A percentile compares a stretch with the other conserved stretches of the same genome.
Evolutionary conservation across 1,140 invertebrate species (phyloP).

Genomic region (Tetragonula clypearis): DNA sequence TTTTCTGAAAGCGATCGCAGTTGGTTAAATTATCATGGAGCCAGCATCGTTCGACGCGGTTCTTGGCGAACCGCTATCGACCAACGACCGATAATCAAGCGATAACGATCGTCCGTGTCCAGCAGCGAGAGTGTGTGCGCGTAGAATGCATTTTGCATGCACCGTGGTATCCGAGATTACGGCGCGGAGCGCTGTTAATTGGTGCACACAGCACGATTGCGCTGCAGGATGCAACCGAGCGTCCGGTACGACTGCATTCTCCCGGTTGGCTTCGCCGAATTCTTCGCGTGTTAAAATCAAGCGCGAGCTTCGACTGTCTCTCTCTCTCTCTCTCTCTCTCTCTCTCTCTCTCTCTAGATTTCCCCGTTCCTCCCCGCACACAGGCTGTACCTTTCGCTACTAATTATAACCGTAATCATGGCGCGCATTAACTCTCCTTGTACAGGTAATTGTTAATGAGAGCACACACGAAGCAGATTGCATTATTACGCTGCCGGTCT

Average conservation of each 20-base stretch:
- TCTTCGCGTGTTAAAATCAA: constrained; percentile 33
- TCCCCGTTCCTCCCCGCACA: not conserved
- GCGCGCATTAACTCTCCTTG: constrained; percentile 69
- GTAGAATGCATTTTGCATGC: constrained; percentile 48
- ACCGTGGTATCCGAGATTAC: constrained; percentile 45
- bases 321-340: constrained; percentile 5
- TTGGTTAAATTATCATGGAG: constrained; percentile 22
- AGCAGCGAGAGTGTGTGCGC: constrained; percentile 3
- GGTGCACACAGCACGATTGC: constrained; percentile 43
- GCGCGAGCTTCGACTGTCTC: not conserved
- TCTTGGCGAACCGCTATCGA: constrained; percentile 28
- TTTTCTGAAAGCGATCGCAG: not conserved
- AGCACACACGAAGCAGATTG: constrained; percentile 63
- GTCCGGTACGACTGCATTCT: constrained; percentile 42
- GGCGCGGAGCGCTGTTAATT: constrained; percentile 42
- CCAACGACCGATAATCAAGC: constrained; percentile 38
- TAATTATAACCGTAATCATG: constrained; percentile 72
- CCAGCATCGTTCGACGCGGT: constrained; percentile 20
- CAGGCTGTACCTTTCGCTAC: constrained; percentile 38
- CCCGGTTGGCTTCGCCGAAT: constrained; percentile 19
- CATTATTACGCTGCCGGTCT: constrained; percentile 53
- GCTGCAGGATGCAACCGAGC: constrained; percentile 33
- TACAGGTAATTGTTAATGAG: constrained; percentile 74
- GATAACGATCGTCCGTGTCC: constrained; percentile 45
- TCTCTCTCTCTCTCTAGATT: not conserved